Conservation (phyloP, 2,797 vertebrate genomes). For the Sebastes flavidus region DNA sequence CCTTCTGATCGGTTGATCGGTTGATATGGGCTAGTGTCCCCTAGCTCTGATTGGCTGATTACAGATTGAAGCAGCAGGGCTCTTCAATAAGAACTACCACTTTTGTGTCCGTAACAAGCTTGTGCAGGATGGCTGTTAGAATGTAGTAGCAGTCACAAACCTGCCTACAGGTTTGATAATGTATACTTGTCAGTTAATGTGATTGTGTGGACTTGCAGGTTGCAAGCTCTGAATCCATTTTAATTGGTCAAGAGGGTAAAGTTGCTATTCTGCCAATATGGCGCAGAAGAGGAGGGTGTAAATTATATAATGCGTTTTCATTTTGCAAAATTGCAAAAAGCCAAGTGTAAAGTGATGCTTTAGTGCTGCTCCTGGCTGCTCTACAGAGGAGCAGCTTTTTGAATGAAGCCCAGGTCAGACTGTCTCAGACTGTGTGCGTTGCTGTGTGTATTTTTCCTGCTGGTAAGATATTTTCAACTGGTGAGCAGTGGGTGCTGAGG, state of each 20-base stretch:
- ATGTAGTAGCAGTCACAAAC: background rate
- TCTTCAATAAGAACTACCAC: background rate
- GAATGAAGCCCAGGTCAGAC: background rate
- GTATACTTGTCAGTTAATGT: background rate
- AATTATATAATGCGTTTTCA: constrained; percentile 4
- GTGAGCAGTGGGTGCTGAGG: background rate
- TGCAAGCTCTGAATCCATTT: background rate
- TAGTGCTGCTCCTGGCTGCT: background rate
- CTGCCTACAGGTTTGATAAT: background rate
- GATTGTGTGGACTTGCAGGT: background rate
- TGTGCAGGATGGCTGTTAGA: background rate
- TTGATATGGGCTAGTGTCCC: background rate
- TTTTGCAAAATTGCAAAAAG: constrained; percentile 11
- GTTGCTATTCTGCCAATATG: background rate
- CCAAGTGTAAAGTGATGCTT: constrained; percentile 1
- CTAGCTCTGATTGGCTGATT: background rate
- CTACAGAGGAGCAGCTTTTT: background rate
- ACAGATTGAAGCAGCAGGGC: background rate
- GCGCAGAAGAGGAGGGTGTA: background rate
- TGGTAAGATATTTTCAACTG: background rate
- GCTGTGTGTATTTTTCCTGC: background rate
- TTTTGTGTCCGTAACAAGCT: background rate
- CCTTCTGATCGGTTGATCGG: background rate
- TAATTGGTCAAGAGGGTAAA: constrained; percentile 11
- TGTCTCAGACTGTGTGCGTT: background rate